Evolutionary conservation across 2,113 vertebrate species (phyloP).

Genomic region (Halcyon malimbica): DNA sequence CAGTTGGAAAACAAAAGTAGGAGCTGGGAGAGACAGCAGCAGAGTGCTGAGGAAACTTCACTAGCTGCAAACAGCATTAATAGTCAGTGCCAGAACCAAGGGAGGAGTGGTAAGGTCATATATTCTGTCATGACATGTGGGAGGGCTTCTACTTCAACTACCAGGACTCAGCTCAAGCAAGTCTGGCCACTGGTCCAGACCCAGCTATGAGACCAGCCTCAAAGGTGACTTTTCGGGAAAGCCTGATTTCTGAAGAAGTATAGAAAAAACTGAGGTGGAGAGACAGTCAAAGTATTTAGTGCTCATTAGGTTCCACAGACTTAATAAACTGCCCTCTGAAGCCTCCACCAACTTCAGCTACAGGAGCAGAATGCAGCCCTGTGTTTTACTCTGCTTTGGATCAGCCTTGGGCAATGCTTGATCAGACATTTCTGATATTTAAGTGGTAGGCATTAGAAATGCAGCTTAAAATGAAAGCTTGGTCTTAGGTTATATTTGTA

Average conservation of each 20-base stretch:
- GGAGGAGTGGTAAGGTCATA: constrained; percentile 54
- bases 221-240: neutral
- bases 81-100: constrained; percentile 27
- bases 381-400: neutral
- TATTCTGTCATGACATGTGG: constrained; percentile 64
- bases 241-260: neutral
- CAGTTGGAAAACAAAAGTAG: constrained; percentile 34
- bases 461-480: neutral
- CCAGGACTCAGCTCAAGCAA: constrained; percentile 12
- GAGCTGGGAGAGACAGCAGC: neutral
- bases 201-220: neutral
- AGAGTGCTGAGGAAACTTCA: constrained; percentile 36
- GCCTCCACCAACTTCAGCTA: neutral
- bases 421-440: neutral
- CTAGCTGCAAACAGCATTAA: constrained; percentile 38
- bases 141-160: constrained; percentile 55
- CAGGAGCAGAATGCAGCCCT: neutral
- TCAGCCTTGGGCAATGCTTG: neutral
- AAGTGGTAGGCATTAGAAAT: neutral
- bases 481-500: neutral
- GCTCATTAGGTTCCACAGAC: neutral
- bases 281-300: neutral
- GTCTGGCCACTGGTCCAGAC: neutral
- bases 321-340: neutral
- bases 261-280: neutral